phyloP scores from a whole-genome alignment of 2,113 vertebrate genomes.

The Chlorodrepanis virens region DNA sequence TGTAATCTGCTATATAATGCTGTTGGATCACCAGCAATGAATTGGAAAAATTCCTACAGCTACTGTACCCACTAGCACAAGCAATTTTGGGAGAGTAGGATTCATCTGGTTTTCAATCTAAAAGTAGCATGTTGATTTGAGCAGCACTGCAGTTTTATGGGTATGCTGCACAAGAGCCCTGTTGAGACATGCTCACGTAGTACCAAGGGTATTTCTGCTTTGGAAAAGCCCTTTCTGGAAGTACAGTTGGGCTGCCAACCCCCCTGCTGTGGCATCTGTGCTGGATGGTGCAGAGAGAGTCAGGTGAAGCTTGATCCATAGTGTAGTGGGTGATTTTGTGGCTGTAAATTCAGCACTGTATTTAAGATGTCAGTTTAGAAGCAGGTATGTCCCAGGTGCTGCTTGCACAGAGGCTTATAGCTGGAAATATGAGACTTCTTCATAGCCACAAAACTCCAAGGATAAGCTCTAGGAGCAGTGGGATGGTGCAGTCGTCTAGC shows the following conservation, averaged over 20 bases:
- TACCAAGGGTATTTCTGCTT: not conserved
- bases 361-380: not conserved
- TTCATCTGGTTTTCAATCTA: not conserved
- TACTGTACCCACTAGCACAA: not conserved
- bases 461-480: not conserved
- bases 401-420: not conserved
- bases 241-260: constrained; percentile 45
- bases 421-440: not conserved
- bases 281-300: not conserved
- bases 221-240: not conserved
- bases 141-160: not conserved
- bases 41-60: not conserved
- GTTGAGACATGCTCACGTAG: not conserved
- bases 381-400: not conserved
- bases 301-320: not conserved
- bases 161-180: not conserved
- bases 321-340: not conserved
- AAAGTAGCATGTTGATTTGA: not conserved
- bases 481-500: not conserved
- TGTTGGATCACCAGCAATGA: not conserved
- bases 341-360: not conserved
- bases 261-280: not conserved
- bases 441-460: not conserved
- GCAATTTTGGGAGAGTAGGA: not conserved
- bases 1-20: not conserved